Evolutionary conservation across 2,113 vertebrate species (phyloP), one percentile per base, ranked within the genome.

Genomic region (Periophthalmodon schlosseri): DNA sequence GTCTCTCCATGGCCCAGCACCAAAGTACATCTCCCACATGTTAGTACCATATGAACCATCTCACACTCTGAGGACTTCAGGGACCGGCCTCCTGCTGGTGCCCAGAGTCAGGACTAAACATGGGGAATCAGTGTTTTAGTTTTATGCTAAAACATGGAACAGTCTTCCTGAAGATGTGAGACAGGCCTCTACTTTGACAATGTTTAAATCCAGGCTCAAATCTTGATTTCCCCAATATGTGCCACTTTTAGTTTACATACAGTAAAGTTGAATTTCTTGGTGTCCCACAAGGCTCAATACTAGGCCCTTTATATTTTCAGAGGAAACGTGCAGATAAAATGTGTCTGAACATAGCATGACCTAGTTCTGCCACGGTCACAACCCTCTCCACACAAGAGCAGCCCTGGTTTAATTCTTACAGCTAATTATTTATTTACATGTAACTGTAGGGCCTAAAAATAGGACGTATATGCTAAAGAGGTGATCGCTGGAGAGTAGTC

Each of bases 391-490:
- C 28, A 24, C 57, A 24, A 60, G 21, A 13, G 12, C 57, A 11
- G 14, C 9, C 5, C 23, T 28, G 14, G 57, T 60, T 28, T 28
- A 60, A 28, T 60, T 60, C 23, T 60, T 60, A 60, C 57, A 60
- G 10, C 6, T 24, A 23, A 60, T 61, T 6, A 61, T 36, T 64
- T 64, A 64, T 64, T 64, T 34, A 64, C 61, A 36, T 34, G 61
- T 36, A 36, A 18, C 21, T 23, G 13, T 23, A 60, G 57, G 57
- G 57, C 57, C 57, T 60, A 28, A 60, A 60, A 14, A 60, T 60
- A 60, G 57, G 57, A 60, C 21, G 12, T 60, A 60, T 23, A 60
- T 23, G 23, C 57, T 60, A 60, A 60, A 60, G 57, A 60, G 23
- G 23, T 60, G 57, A 60, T 57, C 54, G 10, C 54, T 57, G 54